Evolutionary conservation across 2,797 vertebrate genomes (phyloP), one percentile per base, ranked within the genome.

Genomic region (Hafferia zeledoni): DNA sequence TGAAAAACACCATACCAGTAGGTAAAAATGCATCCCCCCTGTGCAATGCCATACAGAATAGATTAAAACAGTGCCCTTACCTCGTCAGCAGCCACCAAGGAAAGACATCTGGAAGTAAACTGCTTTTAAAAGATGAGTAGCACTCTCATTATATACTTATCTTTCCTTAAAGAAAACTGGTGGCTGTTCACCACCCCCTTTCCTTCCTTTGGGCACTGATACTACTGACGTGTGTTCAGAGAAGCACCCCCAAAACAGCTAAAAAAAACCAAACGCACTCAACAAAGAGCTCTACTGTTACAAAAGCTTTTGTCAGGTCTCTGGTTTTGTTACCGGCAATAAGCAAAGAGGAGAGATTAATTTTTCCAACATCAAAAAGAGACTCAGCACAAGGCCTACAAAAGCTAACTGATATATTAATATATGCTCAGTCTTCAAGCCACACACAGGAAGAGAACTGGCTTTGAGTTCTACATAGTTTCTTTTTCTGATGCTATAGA

Each of bases 141-240:
- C 79, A 83, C 33, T 57, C 9, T 69, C 55, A 76, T 23, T 83
- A 59, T 28, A 80, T 44, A 35, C 56, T 87, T 76, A 44, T 76
- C 52, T 76, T 61, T 43, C 27, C 79, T 61, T 83, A 87, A 95
- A 95, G 85, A 81, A 79, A 61, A 72, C 55, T 44, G 35, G 63
- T 83, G 67, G 17, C 39, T 87, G 41, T 37, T 89, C 79, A 82
- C 76, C n/a, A 76, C 92, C 76, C 74, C 39, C 79, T 94, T 97
- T 98, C 95, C 91, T 97, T 97, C 95, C 97, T 97, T 86, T 81
- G 35, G 5, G 44, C 31, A 55, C n/a, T 0, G 0, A 74, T 78
- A 74, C 63, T 63, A 31, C 56, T 23, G 15, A 68, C 2, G 0
- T 16, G n/a, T 3, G 7, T n/a, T 74, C 10, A 83, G 43, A 86